A percentile compares a stretch with the other conserved stretches of the same genome.
Conservation (phyloP, 2,888 invertebrate genomes). For the Liopterus haemorrhoidalis region DNA sequence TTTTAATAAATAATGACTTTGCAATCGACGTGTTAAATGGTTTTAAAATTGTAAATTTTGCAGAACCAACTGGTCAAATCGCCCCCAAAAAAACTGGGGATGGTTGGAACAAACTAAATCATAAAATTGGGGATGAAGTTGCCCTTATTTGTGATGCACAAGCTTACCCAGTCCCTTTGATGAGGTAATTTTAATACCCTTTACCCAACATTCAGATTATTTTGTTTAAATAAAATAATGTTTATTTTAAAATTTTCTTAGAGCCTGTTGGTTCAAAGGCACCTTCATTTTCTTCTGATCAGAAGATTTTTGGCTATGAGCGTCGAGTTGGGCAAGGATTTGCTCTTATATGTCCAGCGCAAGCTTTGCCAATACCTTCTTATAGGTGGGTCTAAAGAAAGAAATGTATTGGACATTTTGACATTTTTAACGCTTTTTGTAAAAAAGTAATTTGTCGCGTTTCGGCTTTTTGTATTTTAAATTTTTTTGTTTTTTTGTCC, state of each 20-base stretch:
- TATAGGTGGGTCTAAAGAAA: too few species aligned
- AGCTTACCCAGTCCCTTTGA: conserved; percentile 56
- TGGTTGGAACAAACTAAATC: conserved; percentile 54
- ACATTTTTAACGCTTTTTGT: too few species aligned
- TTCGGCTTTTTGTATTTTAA: too few species aligned
- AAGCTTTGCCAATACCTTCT: conserved; percentile 55
- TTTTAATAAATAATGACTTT: too few species aligned
- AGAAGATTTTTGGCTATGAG: conserved; percentile 53
- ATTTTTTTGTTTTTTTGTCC: too few species aligned
- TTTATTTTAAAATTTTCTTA: conserved; percentile 35
- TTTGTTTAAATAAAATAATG: conserved; percentile 6
- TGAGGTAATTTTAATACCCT: conserved; percentile 39
- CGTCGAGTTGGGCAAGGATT: too few species aligned
- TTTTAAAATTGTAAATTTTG: too few species aligned
- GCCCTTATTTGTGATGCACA: conserved; percentile 52
- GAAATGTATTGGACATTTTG: too few species aligned
- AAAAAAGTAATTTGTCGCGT: too few species aligned
- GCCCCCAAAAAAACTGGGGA: conserved; percentile 49
- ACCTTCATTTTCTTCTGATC: conserved; percentile 60
- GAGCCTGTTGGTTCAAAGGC: conserved; percentile 61
- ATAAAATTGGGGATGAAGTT: too few species aligned
- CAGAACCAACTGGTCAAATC: conserved; percentile 52
- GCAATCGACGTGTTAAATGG: too few species aligned
- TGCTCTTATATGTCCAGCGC: conserved; percentile 55
- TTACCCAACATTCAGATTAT: conserved; percentile 8